These are phyloP conservation scores for Colinus virginianus DNA, from an alignment of 2,113 vertebrate genomes.

Conservation along the genomic window DNA sequence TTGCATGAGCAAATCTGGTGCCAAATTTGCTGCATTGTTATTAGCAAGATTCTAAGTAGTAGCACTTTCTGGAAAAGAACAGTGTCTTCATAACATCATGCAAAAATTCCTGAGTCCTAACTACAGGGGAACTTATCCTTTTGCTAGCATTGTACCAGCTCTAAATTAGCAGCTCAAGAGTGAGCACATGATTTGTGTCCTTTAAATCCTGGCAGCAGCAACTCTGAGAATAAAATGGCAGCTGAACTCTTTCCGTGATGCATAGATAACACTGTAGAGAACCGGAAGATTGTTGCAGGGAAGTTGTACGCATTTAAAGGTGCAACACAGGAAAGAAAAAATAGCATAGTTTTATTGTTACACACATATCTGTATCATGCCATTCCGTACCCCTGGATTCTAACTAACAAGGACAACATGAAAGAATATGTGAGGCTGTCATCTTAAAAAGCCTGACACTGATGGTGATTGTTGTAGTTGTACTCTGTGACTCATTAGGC, in stretches of 20 bases:
- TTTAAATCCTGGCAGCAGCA: slow-evolving; percentile 35
- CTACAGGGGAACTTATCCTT: neutral
- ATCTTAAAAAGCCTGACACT: slow-evolving; percentile 24
- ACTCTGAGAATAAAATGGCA: slow-evolving; percentile 14
- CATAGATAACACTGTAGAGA: neutral
- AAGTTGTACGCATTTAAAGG: neutral
- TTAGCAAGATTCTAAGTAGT: neutral
- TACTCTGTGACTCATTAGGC: slow-evolving; percentile 6
- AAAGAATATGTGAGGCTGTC: slow-evolving; percentile 25
- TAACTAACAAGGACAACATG: slow-evolving; percentile 42
- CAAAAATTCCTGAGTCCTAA: slow-evolving; percentile 18
- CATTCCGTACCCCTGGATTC: neutral
- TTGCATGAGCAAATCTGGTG: neutral
- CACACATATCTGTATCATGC: neutral
- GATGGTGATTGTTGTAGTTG: slow-evolving; percentile 11
- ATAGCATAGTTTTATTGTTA: neutral
- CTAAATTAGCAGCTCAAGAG: slow-evolving; percentile 20
- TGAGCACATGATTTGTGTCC: neutral
- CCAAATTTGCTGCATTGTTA: slow-evolving; percentile 25
- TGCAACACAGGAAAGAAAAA: neutral
- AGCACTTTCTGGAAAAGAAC: neutral
- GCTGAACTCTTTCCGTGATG: neutral
- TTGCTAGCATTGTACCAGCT: neutral
- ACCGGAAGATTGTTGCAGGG: neutral
- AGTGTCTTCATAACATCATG: neutral